Conservation (phyloP, 2,113 vertebrate species). For the Xyrauchen texanus region DNA sequence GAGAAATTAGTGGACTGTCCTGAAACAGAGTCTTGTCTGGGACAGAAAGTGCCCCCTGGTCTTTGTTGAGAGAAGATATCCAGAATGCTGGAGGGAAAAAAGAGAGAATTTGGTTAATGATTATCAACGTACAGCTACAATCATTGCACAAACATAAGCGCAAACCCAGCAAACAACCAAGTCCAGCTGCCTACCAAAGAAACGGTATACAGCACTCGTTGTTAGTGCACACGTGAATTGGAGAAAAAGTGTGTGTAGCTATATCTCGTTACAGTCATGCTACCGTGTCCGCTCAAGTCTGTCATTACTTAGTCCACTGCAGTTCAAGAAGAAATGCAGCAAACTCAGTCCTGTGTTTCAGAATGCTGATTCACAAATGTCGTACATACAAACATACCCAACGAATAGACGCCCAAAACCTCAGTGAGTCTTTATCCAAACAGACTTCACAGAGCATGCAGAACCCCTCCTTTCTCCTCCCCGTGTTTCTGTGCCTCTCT, state of each 20-base stretch:
- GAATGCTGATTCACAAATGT: slow-evolving; percentile 24
- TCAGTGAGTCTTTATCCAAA: slow-evolving; percentile 38
- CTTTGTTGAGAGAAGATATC: slow-evolving; percentile 82
- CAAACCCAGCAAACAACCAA: slow-evolving; percentile 23
- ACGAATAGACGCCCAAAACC: background rate
- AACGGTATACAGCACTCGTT: background rate
- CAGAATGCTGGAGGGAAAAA: slow-evolving; percentile 81
- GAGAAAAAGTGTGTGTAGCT: background rate
- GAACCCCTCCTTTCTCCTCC: slow-evolving; percentile 38
- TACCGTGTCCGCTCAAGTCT: background rate
- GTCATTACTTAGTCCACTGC: background rate
- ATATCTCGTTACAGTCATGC: background rate
- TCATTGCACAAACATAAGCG: slow-evolving; percentile 11
- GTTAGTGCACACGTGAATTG: background rate
- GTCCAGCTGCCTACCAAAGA: background rate
- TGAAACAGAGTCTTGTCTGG: slow-evolving; percentile 68
- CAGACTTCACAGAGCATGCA: slow-evolving; percentile 26
- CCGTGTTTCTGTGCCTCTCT: slow-evolving; percentile 1
- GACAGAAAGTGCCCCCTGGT: slow-evolving; percentile 67
- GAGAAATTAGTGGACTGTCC: slow-evolving; percentile 61
- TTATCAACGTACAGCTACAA: background rate
- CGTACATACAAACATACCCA: slow-evolving; percentile 11
- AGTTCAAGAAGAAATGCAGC: slow-evolving; percentile 2
- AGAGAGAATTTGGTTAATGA: slow-evolving; percentile 39
- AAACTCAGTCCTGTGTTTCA: background rate